Base-by-base conservation (phyloP, 2,888 invertebrate species). In the Cistogaster globosa region DNA sequence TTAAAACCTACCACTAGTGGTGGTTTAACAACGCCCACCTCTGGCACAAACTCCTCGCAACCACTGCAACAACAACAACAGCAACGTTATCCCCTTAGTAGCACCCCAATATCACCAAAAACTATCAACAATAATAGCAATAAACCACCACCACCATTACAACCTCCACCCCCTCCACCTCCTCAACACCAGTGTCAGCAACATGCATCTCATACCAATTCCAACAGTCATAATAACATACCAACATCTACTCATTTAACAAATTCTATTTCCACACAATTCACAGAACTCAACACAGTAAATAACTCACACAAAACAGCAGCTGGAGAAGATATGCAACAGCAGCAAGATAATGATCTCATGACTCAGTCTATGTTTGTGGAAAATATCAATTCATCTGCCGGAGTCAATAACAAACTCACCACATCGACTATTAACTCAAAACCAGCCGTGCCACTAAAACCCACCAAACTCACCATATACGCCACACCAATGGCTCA, bases 401-500 rank as follows among this genome's bases (percentile, higher is more conserved):
- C 63, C 65, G 87, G 82, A 22, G 79, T 83, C 69, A 87, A 78
- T 83, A 87, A 84, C 65, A 87, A 72, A 75, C 84, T 83, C 63
- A 81, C 72, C 71, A 80, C 87, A 57, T 84, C 87, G 79, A 83
- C 86, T 62, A 86, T 79, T 84, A 89, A 87, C 74, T 94, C 94
- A 86, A 96, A 95, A 91, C 97, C 96, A 3, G 94, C 94, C 14
- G 95, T 96, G 86, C 96, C 96, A 14, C 94, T 94, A 9, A 95
- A 95, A 91, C 95, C 94, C 88, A 95, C 94, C 68, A 94, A 94
- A 88, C 95, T 95, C 63, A 94, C 95, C 62, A 94, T 94, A 71
- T 97, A 97, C 90, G 97, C 97, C 18, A 97, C 97, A 11, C 97
- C 97, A 12, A 93, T 94, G 65, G 91, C 90, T 58, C 92, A 92